phyloP scores from a whole-genome alignment of 2,888 invertebrate genomes.

The Andricus quercusramuli region DNA sequence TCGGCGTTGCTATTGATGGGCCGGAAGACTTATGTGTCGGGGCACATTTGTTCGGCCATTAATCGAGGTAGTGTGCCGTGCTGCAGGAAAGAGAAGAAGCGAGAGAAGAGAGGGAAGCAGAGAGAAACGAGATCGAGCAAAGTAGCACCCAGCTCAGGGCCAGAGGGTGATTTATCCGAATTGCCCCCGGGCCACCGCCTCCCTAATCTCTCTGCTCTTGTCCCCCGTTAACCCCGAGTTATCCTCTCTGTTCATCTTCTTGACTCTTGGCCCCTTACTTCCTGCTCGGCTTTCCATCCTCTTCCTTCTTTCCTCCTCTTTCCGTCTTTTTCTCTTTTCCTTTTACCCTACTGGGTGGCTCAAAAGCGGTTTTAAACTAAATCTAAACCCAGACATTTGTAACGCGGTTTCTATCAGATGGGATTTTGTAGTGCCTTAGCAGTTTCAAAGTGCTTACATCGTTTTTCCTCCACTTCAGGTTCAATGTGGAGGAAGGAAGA shows the following conservation, averaged over 20 bases:
- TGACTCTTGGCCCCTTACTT: conserved; percentile 60
- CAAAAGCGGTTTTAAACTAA: conserved; percentile 26
- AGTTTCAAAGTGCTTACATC: background rate
- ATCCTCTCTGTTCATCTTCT: conserved; percentile 66
- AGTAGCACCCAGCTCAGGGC: conserved; percentile 57
- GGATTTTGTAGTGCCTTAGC: background rate
- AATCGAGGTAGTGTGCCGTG: conserved; percentile 55
- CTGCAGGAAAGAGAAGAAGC: conserved; percentile 14
- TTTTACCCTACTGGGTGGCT: conserved; percentile 22
- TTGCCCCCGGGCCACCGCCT: conserved; percentile 65
- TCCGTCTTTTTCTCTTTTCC: conserved; percentile 32
- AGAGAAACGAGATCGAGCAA: conserved; percentile 52
- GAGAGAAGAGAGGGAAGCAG: conserved; percentile 12
- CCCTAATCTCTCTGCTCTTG: conserved; percentile 65
- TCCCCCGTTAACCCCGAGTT: conserved; percentile 63
- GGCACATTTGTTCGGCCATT: conserved; percentile 63
- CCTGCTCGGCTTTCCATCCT: conserved; percentile 49
- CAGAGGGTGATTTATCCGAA: conserved; percentile 65
- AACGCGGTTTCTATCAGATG: background rate
- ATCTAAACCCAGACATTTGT: conserved; percentile 15
- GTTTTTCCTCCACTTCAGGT: background rate
- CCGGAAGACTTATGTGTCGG: conserved; percentile 61
- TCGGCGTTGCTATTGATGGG: conserved; percentile 59
- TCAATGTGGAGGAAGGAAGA: background rate
- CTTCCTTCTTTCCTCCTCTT: conserved; percentile 43